These are phyloP conservation scores for Platanista minor DNA, from an alignment of 2,113 vertebrate species.

Conservation along the genomic window DNA sequence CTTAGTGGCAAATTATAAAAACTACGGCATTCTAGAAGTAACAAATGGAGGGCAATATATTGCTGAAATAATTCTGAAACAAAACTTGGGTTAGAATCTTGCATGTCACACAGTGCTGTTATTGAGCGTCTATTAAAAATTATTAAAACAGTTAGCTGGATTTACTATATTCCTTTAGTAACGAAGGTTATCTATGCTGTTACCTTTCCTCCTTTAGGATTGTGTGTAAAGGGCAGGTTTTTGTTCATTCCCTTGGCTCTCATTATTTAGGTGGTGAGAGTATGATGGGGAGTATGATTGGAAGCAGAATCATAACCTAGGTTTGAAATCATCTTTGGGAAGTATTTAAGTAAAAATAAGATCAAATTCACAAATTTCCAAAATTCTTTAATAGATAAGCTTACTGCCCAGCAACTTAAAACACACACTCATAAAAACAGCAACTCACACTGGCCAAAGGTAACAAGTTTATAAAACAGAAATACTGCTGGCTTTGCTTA, in stretches of 20 bases:
- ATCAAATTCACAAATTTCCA: slow-evolving; percentile 5
- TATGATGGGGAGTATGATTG: not conserved
- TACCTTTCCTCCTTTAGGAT: not conserved
- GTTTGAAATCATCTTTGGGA: not conserved
- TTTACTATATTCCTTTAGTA: not conserved
- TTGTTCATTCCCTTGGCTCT: not conserved
- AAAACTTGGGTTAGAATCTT: not conserved
- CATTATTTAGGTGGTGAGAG: not conserved
- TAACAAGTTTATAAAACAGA: not conserved
- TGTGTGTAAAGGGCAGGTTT: not conserved
- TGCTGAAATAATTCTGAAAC: not conserved
- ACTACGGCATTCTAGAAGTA: not conserved
- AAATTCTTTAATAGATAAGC: slow-evolving; percentile 63
- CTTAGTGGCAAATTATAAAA: not conserved
- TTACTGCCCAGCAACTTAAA: slow-evolving; percentile 49
- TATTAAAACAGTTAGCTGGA: not conserved
- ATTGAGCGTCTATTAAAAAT: not conserved
- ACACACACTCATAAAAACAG: slow-evolving; percentile 37
- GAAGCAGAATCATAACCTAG: not conserved
- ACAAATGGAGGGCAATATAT: not conserved
- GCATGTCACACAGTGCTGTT: not conserved
- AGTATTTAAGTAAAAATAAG: slow-evolving; percentile 33
- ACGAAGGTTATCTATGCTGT: not conserved
- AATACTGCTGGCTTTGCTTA: not conserved
- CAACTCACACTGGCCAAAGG: not conserved